Percentiles rank a stretch among this genome's conserved stretches.
phyloP scores from a whole-genome alignment of 2,888 invertebrate genomes.

The Scaptodrosophila latifasciaeformis region DNA sequence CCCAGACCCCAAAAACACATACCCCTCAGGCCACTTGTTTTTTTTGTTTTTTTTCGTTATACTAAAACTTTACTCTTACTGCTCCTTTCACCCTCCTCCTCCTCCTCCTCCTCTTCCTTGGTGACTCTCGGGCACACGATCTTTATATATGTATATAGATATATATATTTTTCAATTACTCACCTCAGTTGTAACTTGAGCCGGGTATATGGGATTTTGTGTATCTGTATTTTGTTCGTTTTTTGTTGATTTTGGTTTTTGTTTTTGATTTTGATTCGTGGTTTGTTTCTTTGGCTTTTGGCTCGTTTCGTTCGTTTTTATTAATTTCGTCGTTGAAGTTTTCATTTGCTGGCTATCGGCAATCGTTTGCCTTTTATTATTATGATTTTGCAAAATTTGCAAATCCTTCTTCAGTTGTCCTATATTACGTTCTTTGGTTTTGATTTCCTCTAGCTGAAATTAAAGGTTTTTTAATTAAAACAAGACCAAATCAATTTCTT shows the following conservation, averaged over 20 bases:
- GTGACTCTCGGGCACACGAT: too few species aligned
- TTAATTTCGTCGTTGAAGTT: constrained; percentile 63
- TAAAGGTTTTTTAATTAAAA: background rate
- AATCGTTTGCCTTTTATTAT: constrained; percentile 39
- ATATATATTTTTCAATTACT: constrained; percentile 45
- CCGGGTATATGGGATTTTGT: constrained; percentile 44
- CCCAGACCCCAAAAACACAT: background rate
- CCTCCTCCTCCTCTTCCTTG: too few species aligned
- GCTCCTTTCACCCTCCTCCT: too few species aligned
- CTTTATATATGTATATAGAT: too few species aligned
- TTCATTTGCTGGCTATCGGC: constrained; percentile 50
- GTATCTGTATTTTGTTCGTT: constrained; percentile 42
- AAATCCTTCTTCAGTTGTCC: constrained; percentile 76
- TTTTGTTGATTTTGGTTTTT: constrained; percentile 22
- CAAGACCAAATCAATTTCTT: too few species aligned
- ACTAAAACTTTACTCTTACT: too few species aligned
- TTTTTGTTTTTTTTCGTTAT: background rate
- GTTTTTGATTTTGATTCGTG: constrained; percentile 30
- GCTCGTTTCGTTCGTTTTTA: constrained; percentile 68
- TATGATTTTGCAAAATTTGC: constrained; percentile 69
- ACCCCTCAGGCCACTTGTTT: too few species aligned
- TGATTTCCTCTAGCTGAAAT: constrained; percentile 81
- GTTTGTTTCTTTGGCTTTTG: constrained; percentile 69
- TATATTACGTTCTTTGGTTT: constrained; percentile 81
- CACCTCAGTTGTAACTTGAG: constrained; percentile 74